These are phyloP conservation scores for Gymnarchus niloticus DNA, from an alignment of 2,113 vertebrate genomes.

Conservation along the genomic window DNA sequence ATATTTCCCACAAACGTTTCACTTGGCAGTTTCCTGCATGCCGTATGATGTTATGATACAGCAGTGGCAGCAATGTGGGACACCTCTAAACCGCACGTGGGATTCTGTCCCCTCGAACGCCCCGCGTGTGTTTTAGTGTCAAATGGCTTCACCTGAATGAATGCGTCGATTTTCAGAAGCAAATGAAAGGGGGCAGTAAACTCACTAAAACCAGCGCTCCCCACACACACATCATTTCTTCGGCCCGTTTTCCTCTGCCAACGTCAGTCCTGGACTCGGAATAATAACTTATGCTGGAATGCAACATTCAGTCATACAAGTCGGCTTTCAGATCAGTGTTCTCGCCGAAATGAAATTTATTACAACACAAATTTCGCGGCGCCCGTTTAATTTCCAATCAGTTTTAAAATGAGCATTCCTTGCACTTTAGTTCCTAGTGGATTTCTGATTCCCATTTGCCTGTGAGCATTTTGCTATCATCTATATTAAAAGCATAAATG, in stretches of 20 bases:
- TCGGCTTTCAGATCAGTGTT: background rate
- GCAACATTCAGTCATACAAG: background rate
- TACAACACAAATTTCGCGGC: background rate
- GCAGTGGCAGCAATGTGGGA: background rate
- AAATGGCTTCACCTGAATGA: background rate
- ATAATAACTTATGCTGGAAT: background rate
- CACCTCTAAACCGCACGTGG: background rate
- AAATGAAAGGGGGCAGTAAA: constrained; percentile 8
- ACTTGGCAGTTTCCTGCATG: background rate
- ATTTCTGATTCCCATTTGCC: background rate
- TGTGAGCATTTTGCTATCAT: background rate
- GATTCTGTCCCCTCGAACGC: background rate
- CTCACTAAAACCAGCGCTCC: background rate
- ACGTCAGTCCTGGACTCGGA: background rate
- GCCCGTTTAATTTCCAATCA: background rate
- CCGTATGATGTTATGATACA: background rate
- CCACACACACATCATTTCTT: background rate
- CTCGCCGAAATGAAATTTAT: background rate
- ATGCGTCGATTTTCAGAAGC: constrained; percentile 10
- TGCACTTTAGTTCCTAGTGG: background rate
- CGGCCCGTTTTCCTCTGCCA: background rate
- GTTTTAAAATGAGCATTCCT: background rate
- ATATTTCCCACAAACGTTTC: background rate
- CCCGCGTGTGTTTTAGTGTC: background rate
- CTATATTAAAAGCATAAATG: background rate